Evolutionary conservation across 2,113 vertebrate species (phyloP).

Genomic region (Cheilinus undulatus): DNA sequence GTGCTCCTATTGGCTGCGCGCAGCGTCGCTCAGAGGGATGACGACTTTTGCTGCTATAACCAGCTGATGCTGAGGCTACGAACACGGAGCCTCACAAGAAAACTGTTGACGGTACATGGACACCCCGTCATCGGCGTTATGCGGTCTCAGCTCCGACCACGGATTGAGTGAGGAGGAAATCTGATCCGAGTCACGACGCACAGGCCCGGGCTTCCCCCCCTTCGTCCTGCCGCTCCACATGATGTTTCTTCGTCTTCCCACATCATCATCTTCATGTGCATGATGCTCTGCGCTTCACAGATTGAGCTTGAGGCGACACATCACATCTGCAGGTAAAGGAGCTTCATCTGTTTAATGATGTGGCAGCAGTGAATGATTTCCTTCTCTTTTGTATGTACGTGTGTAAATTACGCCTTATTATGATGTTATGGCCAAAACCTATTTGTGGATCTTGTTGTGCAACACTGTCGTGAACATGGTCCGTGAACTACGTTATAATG

Average conservation of each 20-base stretch:
- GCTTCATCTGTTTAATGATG: background rate
- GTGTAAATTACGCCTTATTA: constrained; percentile 1
- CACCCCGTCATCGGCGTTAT: constrained; percentile 53
- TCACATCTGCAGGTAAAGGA: constrained; percentile 66
- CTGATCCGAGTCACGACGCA: constrained; percentile 72
- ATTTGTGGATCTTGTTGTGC: constrained; percentile 63
- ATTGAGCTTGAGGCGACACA: constrained; percentile 48
- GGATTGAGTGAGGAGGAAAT: constrained; percentile 71
- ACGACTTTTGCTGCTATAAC: constrained; percentile 71
- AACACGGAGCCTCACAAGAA: constrained; percentile 65
- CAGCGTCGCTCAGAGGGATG: constrained; percentile 69
- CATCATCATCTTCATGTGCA: constrained; percentile 66
- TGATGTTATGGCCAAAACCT: constrained; percentile 2
- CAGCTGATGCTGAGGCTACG: constrained; percentile 71
- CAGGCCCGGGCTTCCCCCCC: constrained; percentile 29
- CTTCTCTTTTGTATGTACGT: background rate
- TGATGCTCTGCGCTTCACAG: constrained; percentile 57
- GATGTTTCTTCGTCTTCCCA: constrained; percentile 63
- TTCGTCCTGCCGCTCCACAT: constrained; percentile 49
- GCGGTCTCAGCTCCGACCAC: constrained; percentile 43
- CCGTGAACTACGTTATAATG: constrained; percentile 44
- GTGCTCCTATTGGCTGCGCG: constrained; percentile 68
- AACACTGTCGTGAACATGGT: constrained; percentile 62
- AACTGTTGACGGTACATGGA: constrained; percentile 75
- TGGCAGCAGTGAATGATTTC: background rate